phyloP scores from a whole-genome alignment of 2,888 invertebrate genomes.

The Globia sparganii region DNA sequence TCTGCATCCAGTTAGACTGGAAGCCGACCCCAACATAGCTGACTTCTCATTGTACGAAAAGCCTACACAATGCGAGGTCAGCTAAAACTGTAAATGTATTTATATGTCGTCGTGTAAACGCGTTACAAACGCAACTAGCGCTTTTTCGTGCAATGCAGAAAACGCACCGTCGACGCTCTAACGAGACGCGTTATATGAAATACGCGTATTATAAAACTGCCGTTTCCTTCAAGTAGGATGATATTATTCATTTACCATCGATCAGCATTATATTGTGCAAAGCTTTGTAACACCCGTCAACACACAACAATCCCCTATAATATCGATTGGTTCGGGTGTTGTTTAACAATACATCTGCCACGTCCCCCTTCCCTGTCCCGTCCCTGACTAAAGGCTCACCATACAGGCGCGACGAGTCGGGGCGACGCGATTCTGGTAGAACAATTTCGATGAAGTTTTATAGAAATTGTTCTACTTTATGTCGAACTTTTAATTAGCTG shows the following conservation, averaged over 20 bases:
- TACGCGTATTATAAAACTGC: neutral
- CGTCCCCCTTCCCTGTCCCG: constrained; percentile 20
- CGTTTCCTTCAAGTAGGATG: neutral
- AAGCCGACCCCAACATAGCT: no score
- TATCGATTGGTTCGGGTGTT: constrained; percentile 53
- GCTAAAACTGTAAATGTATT: neutral
- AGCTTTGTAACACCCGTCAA: constrained; percentile 30
- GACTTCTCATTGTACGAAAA: no score
- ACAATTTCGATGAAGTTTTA: neutral
- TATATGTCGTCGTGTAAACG: no score
- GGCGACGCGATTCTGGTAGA: neutral
- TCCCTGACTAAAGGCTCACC: neutral
- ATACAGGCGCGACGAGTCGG: neutral
- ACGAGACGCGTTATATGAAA: neutral
- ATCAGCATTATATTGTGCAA: constrained; percentile 26
- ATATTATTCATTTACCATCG: constrained; percentile 25
- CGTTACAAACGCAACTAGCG: neutral
- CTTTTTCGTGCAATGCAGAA: neutral
- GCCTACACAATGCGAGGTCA: no score
- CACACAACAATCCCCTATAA: constrained; percentile 25
- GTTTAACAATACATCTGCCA: constrained; percentile 57
- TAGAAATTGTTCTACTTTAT: neutral
- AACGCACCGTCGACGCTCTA: neutral
- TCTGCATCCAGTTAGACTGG: no score
- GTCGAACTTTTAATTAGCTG: no score